These are phyloP conservation scores for Centroberyx gerrardi DNA, from an alignment of 2,797 vertebrate species.

Conservation along the genomic window DNA sequence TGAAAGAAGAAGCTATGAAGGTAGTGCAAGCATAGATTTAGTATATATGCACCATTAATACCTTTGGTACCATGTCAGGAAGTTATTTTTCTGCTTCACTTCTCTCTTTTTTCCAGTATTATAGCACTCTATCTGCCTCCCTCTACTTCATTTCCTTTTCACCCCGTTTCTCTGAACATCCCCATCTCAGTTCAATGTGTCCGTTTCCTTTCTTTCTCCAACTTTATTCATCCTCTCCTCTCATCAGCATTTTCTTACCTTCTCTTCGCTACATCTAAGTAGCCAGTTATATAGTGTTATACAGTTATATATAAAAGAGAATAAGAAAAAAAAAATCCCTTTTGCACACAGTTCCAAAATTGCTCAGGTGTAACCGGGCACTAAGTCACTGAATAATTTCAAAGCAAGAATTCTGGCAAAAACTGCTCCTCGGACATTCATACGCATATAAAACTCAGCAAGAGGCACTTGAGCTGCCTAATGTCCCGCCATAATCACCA, in stretches of 20 bases:
- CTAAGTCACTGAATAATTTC: constrained; percentile 31
- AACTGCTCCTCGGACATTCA: background rate
- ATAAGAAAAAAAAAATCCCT: constrained; percentile 2
- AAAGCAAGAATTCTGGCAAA: constrained; percentile 16
- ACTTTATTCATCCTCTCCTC: constrained; percentile 35
- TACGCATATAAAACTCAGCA: background rate
- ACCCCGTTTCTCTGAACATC: constrained; percentile 3
- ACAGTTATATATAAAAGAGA: background rate
- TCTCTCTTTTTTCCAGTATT: constrained; percentile 14
- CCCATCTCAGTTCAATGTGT: constrained; percentile 32
- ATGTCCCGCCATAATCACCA: constrained; percentile 17
- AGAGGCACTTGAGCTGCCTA: background rate
- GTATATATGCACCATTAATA: constrained; percentile 7
- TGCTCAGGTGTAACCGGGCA: constrained; percentile 19
- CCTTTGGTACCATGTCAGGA: constrained; percentile 21
- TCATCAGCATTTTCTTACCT: constrained; percentile 44
- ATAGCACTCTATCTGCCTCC: background rate
- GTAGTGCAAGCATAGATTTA: background rate
- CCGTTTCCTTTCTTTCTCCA: constrained; percentile 11
- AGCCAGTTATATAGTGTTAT: background rate
- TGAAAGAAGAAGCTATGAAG: background rate
- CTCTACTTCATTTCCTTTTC: constrained; percentile 18
- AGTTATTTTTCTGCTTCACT: constrained; percentile 34
- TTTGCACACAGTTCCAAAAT: background rate
- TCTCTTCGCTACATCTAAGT: background rate